Base-by-base conservation (phyloP, 2,888 invertebrate species). In the Andrena fulva region DNA sequence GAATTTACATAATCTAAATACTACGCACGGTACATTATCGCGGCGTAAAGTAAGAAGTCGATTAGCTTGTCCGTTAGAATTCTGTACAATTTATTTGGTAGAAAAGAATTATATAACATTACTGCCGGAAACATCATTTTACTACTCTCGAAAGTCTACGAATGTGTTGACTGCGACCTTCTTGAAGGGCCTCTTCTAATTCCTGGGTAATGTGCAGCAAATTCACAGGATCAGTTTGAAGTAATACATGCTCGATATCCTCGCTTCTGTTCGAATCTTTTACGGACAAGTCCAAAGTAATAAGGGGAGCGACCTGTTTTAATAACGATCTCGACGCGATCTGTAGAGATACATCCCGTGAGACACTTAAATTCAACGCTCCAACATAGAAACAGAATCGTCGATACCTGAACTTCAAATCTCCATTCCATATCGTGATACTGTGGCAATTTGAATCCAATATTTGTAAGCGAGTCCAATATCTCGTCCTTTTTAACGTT, bases 341-440 rank as follows among this genome's bases (percentile, higher is more conserved):
- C 95, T 95, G 84, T 8, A 91, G 33, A 60, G 75, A 52, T 62
- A 42, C 2, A 42, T 50, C 33, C 10, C 8, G 27, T 52, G 3
- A 8, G 54, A 31, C 10, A 31, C 10, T 54, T 42, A 64, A 64
- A 62, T 77, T 33, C 54, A 68, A 24, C 27, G 29, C 35, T 31
- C 29, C 29, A 52, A 54, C 8, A 63, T 8, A 33, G 24, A 48
- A 12, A 7, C 31, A 24, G 27, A 52, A 60, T 5, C n/a, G 29
- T 69, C 1, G 6, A 8, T 91, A 95, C 95, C 94, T 95, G 95
- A 5, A 95, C 95, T 94, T 96, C 96, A 86, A 96, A 95, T 84
- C 96, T 94, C 96, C 96, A 96, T 85, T 96, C 95, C 73, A 96
- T 92, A 90, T 96, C 95, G 68, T 95, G 92, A 89, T 95, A 96